These are phyloP conservation scores for Oncorhynchus nerka DNA, from an alignment of 2,113 vertebrate genomes.

Conservation along the genomic window DNA sequence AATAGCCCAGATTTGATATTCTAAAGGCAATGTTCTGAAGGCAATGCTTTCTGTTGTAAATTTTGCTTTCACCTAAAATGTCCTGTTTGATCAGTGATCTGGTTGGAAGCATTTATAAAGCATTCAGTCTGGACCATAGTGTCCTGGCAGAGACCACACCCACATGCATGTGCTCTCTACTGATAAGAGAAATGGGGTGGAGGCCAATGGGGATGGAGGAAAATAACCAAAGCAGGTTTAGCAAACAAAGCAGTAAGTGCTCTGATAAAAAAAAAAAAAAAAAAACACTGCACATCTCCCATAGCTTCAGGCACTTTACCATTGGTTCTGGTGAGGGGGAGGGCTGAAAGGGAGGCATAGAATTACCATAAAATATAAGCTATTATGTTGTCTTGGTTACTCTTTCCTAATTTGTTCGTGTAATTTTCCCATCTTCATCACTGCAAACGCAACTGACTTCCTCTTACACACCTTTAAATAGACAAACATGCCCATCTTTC, in stretches of 20 bases:
- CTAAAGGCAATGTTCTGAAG: constrained; percentile 40
- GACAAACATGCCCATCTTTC: constrained; percentile 54
- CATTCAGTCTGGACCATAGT: constrained; percentile 50
- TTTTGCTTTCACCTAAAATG: constrained; percentile 39
- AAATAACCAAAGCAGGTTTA: constrained; percentile 43
- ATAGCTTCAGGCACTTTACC: not conserved
- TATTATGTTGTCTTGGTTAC: not conserved
- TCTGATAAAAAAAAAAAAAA: constrained; percentile 20
- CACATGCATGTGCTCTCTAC: constrained; percentile 56
- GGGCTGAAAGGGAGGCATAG: constrained; percentile 3
- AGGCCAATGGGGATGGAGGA: constrained; percentile 46
- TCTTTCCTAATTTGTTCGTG: not conserved
- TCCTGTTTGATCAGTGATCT: not conserved
- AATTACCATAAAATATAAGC: not conserved
- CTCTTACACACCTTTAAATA: constrained; percentile 50
- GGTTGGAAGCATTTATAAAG: constrained; percentile 45
- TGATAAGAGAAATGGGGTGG: constrained; percentile 70
- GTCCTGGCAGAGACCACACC: constrained; percentile 53
- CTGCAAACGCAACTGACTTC: constrained; percentile 47
- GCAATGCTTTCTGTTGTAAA: constrained; percentile 46
- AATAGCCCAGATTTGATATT: constrained; percentile 13
- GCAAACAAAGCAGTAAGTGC: constrained; percentile 35
- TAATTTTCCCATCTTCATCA: not conserved
- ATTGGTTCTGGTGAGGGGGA: constrained; percentile 4
- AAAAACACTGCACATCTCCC: constrained; percentile 7